These are phyloP conservation scores for Augiades crinisus DNA, from an alignment of 2,888 invertebrate species.

Conservation along the genomic window DNA sequence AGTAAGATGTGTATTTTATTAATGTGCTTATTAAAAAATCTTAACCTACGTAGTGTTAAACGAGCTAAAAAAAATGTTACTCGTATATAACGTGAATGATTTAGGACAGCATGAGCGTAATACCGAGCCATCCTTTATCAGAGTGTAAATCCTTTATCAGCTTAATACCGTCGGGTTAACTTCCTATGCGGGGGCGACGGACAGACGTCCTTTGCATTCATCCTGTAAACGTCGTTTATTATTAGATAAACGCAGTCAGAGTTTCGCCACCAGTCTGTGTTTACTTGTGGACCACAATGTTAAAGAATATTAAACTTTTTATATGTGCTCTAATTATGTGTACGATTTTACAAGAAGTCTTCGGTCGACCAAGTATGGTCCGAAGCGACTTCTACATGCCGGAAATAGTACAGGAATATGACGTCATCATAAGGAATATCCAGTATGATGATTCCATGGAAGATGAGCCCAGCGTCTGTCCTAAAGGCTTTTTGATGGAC, in stretches of 20 bases:
- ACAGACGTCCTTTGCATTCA: conserved; percentile 16
- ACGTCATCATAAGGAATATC: conserved; percentile 41
- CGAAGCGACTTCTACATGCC: conserved; percentile 11
- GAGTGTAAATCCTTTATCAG: conserved; percentile 23
- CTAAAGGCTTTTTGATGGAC: conserved; percentile 49
- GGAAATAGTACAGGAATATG: conserved; percentile 34
- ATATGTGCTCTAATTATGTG: neutral
- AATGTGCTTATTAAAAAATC: too few species aligned
- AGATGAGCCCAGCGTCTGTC: conserved; percentile 39
- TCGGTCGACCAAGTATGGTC: conserved; percentile 3
- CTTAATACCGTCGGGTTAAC: conserved; percentile 8
- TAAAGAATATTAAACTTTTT: neutral
- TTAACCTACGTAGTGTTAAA: too few species aligned
- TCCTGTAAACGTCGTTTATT: conserved; percentile 22
- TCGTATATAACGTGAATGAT: too few species aligned
- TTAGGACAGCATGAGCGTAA: too few species aligned
- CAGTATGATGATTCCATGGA: conserved; percentile 53
- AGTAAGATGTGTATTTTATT: too few species aligned
- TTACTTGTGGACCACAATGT: neutral
- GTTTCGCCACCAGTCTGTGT: neutral
- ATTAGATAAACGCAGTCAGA: neutral
- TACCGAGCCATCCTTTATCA: too few species aligned
- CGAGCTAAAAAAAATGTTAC: too few species aligned
- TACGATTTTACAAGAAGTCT: neutral
- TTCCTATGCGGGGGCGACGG: conserved; percentile 26